phyloP scores from a whole-genome alignment of 2,888 invertebrate species.

The Hybos culiciformis region DNA sequence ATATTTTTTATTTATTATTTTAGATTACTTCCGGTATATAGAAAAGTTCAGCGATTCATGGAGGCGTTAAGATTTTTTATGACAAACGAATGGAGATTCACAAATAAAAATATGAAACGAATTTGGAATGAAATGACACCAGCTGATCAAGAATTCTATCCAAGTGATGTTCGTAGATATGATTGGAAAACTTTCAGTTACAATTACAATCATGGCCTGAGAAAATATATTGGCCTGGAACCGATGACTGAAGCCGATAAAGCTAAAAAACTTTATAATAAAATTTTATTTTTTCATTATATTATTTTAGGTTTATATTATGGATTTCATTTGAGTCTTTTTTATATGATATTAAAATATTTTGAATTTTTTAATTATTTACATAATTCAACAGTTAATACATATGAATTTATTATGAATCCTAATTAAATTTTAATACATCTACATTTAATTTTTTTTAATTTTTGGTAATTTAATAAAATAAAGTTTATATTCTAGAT shows the following conservation, averaged over 20 bases:
- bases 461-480: too few relatives aligned
- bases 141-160: conserved; percentile 17
- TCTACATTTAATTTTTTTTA: too few relatives aligned
- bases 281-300: conserved; percentile 2
- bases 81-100: conserved; percentile 14
- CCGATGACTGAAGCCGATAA: background rate
- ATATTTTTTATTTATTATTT: conserved; percentile 2
- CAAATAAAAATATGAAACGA: conserved; percentile 16
- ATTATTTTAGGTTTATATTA: conserved; percentile 4
- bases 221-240: conserved; percentile 13
- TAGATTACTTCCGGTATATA: conserved; percentile 17
- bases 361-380: conserved; percentile 4
- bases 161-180: conserved; percentile 15
- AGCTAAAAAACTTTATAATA: background rate
- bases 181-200: conserved; percentile 13
- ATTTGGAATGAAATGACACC: conserved; percentile 15
- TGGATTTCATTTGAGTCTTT: conserved; percentile 1
- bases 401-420: conserved; percentile 4
- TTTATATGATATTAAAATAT: background rate
- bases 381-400: background rate
- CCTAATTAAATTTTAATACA: too few relatives aligned
- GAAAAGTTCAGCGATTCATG: conserved; percentile 16
- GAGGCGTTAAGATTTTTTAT: conserved; percentile 16
- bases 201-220: conserved; percentile 14
- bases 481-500: too few relatives aligned